Evolutionary conservation across 2,797 vertebrate species (phyloP), one percentile per base, ranked within the genome.

Genomic region (Acanthurus lineatus): DNA sequence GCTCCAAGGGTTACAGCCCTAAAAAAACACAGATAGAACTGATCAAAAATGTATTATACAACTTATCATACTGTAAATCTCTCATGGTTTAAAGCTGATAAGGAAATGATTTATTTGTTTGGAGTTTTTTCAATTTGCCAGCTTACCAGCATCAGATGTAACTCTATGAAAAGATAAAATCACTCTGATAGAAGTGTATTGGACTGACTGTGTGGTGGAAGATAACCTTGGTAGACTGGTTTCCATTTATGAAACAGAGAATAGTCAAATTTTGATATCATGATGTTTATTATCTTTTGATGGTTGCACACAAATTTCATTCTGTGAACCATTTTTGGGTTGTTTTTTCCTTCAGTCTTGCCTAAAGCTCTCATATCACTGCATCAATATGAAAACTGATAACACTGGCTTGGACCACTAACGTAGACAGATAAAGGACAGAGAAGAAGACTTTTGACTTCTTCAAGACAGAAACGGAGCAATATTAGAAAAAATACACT

Each of bases 401-500:
- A 65, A 68, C n/a, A 69, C 52, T 47, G n/a, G 9, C 40, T 42
- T 45, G 28, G 56, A 72, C 49, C 4, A 19, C 25, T 71, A 79
- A 69, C 49, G 28, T 12, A 63, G 63, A 64, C 20, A 53, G 52
- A 85, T 70, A 65, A 79, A 81, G 52, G n/a, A 38, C 38, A 56
- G 22, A 73, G 49, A 65, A 59, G 49, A 73, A 70, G 67, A 63
- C 56, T 63, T 87, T 51, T 73, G 63, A 73, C 54, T 73, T 61
- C 62, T 44, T 65, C 20, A 6, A 69, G 60, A 81, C 47, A 86
- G 52, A 83, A 85, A 62, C 57, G 69, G 47, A 78, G 42, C 60
- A n/a, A 81, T 84, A 80, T 83, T 80, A 72, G 70, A 82, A 81
- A 35, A 82, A 88, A 88, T 64, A 85, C 22, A 85, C 19, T 17